Conservation (phyloP, 2,888 invertebrate species). For the Baccha elongata region DNA sequence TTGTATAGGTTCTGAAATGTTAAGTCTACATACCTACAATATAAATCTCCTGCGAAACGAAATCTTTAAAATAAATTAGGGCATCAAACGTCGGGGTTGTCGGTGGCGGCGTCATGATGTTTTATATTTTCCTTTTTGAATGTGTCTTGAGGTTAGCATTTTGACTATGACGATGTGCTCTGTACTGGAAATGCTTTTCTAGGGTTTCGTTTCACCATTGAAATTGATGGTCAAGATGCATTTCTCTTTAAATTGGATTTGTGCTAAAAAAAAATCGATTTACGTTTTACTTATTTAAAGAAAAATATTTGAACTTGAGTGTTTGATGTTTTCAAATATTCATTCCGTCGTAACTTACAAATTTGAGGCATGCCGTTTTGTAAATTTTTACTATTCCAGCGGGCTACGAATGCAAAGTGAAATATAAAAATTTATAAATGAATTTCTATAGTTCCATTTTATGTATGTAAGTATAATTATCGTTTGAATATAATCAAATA, state of each 20-base stretch:
- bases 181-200: conserved; percentile 20
- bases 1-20: neutral
- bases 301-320: conserved; percentile 60
- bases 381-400: neutral
- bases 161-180: conserved; percentile 4
- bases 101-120: neutral
- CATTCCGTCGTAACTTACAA: conserved; percentile 7
- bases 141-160: conserved; percentile 11
- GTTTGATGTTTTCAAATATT: conserved; percentile 2
- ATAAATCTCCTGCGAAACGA: neutral
- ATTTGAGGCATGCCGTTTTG: conserved; percentile 8
- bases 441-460: neutral
- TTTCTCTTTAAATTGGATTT: conserved; percentile 64
- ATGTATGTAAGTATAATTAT: neutral
- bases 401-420: conserved; percentile 1
- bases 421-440: conserved; percentile 32
- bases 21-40: neutral
- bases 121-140: conserved; percentile 4
- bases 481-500: no score
- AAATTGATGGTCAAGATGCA: conserved; percentile 60
- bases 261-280: conserved; percentile 60
- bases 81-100: conserved; percentile 5
- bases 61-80: conserved; percentile 30
- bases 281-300: neutral
- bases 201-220: conserved; percentile 55